Base-by-base conservation (phyloP, 2,113 vertebrate genomes). In the Felis chaus region DNA sequence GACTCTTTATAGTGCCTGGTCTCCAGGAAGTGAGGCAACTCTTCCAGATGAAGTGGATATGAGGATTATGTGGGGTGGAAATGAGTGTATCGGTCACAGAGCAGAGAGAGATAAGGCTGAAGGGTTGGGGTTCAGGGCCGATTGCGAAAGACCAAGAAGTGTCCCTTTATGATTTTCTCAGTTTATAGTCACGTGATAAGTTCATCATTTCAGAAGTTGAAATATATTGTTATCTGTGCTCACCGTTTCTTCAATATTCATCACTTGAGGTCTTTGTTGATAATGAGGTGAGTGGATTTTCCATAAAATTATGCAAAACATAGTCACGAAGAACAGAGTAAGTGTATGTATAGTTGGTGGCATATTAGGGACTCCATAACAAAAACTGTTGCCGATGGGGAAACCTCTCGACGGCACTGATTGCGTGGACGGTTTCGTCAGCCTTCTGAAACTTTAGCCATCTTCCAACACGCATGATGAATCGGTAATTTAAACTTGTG, bases 391-490 rank as follows among this genome's bases (percentile, higher is more conserved):
- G 33, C 23, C 55, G 57, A 57, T 45, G 9, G 93, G 23, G 41
- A 33, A 89, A 86, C 1, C 23, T 31, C 48, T 69, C 1, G 11
- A 0, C 0, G 13, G 1, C 1, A 19, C 7, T 3, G 1, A 9
- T 11, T n/a, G 1, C 27, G 16, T 39, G 15, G 4, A 55, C 9
- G 29, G 0, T 18, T 66, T 74, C 36, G 5, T 27, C 7, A 27
- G 31, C 55, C 39, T 97, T 74, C 19, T 41, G 29, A 85, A 84
- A 41, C 6, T 23, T 91, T 29, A 81, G 2, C 13, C 23, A 21
- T 36, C 7, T 39, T 81, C 7, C 50, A 29, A 48, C 16, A 27
- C 48, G 83, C 57, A 69, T 48, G n/a, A 12, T n/a, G 21, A 53
- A 25, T 50, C 39, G 48, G 41, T 50, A 39, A 55, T 48, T 93